Evolutionary conservation across 2,797 vertebrate species (phyloP), one percentile per base, ranked within the genome.

Genomic region (Antennarius maculatus): DNA sequence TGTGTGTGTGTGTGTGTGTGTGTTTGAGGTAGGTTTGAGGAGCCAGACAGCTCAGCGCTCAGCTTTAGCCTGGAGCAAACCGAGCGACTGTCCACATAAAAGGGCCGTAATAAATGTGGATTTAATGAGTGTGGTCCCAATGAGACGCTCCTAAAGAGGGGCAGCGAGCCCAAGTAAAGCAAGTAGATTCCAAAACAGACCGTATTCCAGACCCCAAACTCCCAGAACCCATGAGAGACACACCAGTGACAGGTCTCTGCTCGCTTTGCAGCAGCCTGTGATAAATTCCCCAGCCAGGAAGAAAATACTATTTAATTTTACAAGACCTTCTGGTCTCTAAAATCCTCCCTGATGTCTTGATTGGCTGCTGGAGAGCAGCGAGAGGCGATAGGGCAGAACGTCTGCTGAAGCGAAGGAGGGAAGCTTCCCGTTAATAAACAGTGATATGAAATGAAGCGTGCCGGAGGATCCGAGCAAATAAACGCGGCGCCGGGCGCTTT

Each of bases 251-350:
- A 90, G 88, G 79, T 87, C 84, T 71, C 84, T 61, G 83, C 86
- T 87, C 86, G 60, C 70, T 79, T 82, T 81, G 83, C 80, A 91
- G 87, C 88, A 86, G 81, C 82, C 81, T 91, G 89, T 66, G 91
- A 88, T 90, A 77, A 90, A 90, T 86, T 79, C 86, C 75, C 77
- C 73, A 75, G 83, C 84, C 88, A 88, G 86, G 83, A 84, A 89
- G 91, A 93, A 93, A 92, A 92, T 91, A 91, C 89, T 80, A 84
- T 89, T 93, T 91, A 84, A 92, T 90, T 94, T 93, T 91, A 93
- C 89, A 90, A 93, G 86, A 86, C 86, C 83, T 83, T 83, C 85
- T 89, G 89, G 89, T 81, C 88, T 84, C 74, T 82, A 79, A 89
- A 86, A 66, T 88, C 86, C 82, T 83, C 66, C 67, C 58, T 74